phyloP scores from a whole-genome alignment of 2,888 invertebrate genomes.

The Aphodius granarius region DNA sequence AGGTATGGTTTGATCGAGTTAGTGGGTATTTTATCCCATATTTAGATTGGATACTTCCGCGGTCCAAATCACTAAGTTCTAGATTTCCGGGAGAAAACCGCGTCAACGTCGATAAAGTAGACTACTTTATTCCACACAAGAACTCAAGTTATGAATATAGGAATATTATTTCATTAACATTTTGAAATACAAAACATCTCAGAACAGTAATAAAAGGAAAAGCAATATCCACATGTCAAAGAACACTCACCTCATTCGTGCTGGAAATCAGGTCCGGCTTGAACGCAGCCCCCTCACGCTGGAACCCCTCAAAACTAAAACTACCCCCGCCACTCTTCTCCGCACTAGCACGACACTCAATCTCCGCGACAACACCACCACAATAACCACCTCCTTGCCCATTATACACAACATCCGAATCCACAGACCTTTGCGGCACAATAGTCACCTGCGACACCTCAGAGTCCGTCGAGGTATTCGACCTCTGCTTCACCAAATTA shows the following conservation, averaged over 20 bases:
- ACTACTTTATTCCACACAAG: too few species aligned
- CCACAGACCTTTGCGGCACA: slow-evolving; percentile 47
- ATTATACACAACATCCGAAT: slow-evolving; percentile 51
- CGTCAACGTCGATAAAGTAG: too few species aligned
- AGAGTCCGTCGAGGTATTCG: slow-evolving; percentile 47
- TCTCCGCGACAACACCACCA: slow-evolving; percentile 43
- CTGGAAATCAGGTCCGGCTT: slow-evolving; percentile 25
- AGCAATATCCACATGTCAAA: too few species aligned
- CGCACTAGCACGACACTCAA: slow-evolving; percentile 48
- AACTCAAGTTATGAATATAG: too few species aligned
- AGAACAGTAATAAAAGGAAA: too few species aligned
- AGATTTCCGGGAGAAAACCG: too few species aligned
- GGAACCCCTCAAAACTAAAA: slow-evolving; percentile 21
- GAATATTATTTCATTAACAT: too few species aligned
- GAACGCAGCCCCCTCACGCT: slow-evolving; percentile 14
- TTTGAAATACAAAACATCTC: too few species aligned
- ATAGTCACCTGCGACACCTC: slow-evolving; percentile 48
- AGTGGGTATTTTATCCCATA: background rate
- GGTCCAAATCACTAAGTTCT: too few species aligned
- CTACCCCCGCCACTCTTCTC: slow-evolving; percentile 34
- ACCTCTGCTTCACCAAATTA: slow-evolving; percentile 52
- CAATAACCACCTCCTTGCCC: slow-evolving; percentile 32
- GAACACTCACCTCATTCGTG: slow-evolving; percentile 27
- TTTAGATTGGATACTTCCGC: background rate
- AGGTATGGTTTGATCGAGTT: background rate